phyloP scores from a whole-genome alignment of 1,140 invertebrate species.

The Apis mellifera region Amel_HAv3.1 CM009940.2:11501501-11502000 shows the following conservation, averaged over 20 bases:
- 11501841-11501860: constrained; percentile 38
- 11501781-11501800: neutral
- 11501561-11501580: no score
- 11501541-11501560: no score
- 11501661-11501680: neutral
- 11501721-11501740: neutral
- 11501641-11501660: neutral
- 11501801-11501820: constrained; percentile 22
- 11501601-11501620: neutral
- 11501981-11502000: constrained; percentile 60
- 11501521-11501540: no score
- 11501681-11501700: constrained; percentile 7
- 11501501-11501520: no score
- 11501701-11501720: neutral
- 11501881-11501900: constrained; percentile 39
- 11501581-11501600: no score
- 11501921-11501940: constrained; percentile 77
- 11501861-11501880: constrained; percentile 66
- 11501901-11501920: constrained; percentile 63
- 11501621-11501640: no score
- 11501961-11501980: constrained; percentile 77
- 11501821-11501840: constrained; percentile 63
- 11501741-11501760: constrained; percentile 11
- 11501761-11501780: neutral
- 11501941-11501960: constrained; percentile 66